Evolutionary conservation across 2,113 vertebrate genomes (phyloP).

Genomic region (Hydrochoerus hydrochaeris): DNA sequence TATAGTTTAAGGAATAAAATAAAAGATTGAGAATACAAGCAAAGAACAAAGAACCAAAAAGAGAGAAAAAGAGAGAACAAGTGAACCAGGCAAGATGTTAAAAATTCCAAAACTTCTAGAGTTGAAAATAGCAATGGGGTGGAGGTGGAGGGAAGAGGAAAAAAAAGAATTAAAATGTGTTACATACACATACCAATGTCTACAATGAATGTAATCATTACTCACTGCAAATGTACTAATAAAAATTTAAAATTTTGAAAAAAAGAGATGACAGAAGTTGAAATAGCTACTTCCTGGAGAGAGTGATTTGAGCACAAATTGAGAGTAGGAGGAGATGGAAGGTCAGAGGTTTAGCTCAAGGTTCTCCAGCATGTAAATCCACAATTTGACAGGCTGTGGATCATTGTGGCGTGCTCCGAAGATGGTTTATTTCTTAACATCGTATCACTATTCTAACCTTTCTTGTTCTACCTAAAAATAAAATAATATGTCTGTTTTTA

Average conservation of each 20-base stretch:
- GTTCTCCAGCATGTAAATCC: not conserved
- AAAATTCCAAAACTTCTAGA: not conserved
- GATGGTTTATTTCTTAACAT: not conserved
- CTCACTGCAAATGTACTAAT: not conserved
- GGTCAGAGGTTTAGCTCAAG: not conserved
- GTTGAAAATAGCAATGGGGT: not conserved
- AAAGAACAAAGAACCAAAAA: not conserved
- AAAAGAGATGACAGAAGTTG: not conserved
- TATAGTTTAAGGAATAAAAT: not conserved
- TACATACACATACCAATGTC: not conserved
- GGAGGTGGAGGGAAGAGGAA: not conserved
- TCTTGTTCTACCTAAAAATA: not conserved
- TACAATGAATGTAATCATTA: not conserved
- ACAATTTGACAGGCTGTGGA: not conserved
- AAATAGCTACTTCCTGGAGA: not conserved
- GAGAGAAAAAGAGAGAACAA: not conserved
- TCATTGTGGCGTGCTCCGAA: not conserved
- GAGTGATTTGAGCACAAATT: not conserved
- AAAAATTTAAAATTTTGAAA: not conserved
- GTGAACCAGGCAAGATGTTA: not conserved
- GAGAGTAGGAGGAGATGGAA: not conserved
- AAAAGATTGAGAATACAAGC: not conserved
- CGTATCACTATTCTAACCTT: not conserved
- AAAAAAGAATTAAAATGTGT: not conserved
- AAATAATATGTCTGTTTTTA: not conserved